Evolutionary conservation across 2,113 vertebrate species (phyloP).

Genomic region (Zootoca vivipara): DNA sequence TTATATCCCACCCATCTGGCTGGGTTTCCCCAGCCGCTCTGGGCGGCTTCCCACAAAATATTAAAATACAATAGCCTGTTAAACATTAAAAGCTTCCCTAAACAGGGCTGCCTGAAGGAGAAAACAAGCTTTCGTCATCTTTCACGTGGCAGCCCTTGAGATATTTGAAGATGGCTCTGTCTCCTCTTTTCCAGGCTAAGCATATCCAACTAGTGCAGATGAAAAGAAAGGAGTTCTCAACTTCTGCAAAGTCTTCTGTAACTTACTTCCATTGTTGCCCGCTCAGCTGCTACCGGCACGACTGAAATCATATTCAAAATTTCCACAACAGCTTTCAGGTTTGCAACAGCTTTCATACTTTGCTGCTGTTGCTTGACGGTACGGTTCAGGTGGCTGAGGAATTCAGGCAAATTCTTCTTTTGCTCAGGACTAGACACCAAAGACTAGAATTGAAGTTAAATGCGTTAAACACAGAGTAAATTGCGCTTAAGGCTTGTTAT

Average conservation of each 20-base stretch:
- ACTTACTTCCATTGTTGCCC: slow-evolving; percentile 63
- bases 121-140: too few relatives aligned
- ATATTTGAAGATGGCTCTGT: too few relatives aligned
- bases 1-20: too few relatives aligned
- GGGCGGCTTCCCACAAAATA: too few relatives aligned
- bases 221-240: background rate
- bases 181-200: too few relatives aligned
- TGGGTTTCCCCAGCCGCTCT: too few relatives aligned
- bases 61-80: too few relatives aligned
- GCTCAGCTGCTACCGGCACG: slow-evolving; percentile 56
- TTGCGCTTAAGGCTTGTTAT: background rate
- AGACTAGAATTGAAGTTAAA: slow-evolving; percentile 62
- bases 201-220: background rate
- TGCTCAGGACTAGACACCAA: slow-evolving; percentile 63
- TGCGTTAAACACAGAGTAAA: background rate
- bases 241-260: slow-evolving; percentile 5
- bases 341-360: slow-evolving; percentile 43
- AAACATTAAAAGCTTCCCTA: too few relatives aligned
- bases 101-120: too few relatives aligned
- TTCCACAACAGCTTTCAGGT: slow-evolving; percentile 61
- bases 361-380: background rate
- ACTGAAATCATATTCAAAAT: slow-evolving; percentile 67
- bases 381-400: slow-evolving; percentile 50
- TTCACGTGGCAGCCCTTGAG: too few relatives aligned
- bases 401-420: slow-evolving; percentile 40